Evolutionary conservation across 64 coral and sea anemone species (phyloP), one percentile per base, ranked within the genome.

Genomic region (Orbicella faveolata): DNA sequence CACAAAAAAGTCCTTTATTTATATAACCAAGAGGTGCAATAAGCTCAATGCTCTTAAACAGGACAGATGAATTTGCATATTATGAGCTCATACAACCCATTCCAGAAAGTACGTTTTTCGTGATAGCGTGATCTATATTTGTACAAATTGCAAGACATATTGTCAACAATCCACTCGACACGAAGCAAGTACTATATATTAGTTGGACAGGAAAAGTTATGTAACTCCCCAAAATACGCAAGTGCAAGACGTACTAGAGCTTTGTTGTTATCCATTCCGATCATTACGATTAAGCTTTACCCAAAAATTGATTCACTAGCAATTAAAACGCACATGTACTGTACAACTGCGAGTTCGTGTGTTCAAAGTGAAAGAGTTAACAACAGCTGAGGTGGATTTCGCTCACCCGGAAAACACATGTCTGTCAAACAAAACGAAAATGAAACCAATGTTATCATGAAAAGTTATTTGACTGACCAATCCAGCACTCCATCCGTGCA

Each of bases 401-500:
- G 20, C 5, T 70, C 21, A 70, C 23, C 25, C n/a, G 72, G 72
- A 74, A 36, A 74, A 48, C 6, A 5, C 41, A 6, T 48, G 41
- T 48, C 41, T 52, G n/a, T n/a, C 3, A 5, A 25, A 52, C 18
- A 52, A 13, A 79, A 78, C 19, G 17, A 52, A 44, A 57, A 2
- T 55, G 78, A 57, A 55, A 44, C 12, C 21, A 59, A 80, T 33
- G 19, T 59, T 59, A 26, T 13, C 41, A 13, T 59, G 25, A 87
- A 79, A 75, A n/a, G 87, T 2, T 69, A 78, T 57, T 91, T 77
- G 39, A 67, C 97, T 79, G 69, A 99, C 97, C 97, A 36, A 96
- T 74, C 97, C 97, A 99, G 81, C 97, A 99, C 86, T 99, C 97
- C 91, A 99, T 93, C 63, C 97, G 73, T 23, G 97, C 94, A 84